phyloP scores from a whole-genome alignment of 2,113 vertebrate genomes.

The Neotragus moschatus region DNA sequence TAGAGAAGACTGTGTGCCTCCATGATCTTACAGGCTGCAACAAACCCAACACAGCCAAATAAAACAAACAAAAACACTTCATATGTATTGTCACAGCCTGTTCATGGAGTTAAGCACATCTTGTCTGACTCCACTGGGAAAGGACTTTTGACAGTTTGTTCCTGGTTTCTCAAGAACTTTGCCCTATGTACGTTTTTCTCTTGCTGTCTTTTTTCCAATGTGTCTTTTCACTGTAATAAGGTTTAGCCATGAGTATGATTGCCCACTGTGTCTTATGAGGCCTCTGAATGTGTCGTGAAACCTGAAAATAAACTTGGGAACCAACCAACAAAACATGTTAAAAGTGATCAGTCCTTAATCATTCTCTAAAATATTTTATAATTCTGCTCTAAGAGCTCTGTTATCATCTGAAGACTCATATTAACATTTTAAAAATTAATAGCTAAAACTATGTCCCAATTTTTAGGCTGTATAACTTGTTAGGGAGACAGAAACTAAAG shows the following conservation, averaged over 20 bases:
- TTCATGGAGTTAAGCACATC: background rate
- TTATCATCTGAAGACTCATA: background rate
- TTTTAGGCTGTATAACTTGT: background rate
- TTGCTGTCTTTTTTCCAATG: background rate
- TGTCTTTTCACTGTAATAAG: background rate
- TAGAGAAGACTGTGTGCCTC: background rate
- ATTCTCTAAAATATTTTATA: background rate
- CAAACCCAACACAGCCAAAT: background rate
- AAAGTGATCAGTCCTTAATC: background rate
- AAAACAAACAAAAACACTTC: background rate
- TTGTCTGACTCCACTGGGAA: background rate
- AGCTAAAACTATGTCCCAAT: background rate
- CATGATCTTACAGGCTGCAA: background rate
- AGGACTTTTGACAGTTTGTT: background rate
- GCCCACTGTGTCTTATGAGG: background rate
- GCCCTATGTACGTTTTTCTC: background rate
- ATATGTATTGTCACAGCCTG: background rate
- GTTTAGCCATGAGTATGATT: background rate
- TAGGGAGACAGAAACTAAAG: background rate
- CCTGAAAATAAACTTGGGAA: background rate
- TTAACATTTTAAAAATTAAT: background rate
- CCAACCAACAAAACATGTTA: background rate
- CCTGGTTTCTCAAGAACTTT: background rate
- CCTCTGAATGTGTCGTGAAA: background rate
- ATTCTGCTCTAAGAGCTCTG: background rate